Conservation (phyloP, 2,113 vertebrate species). For the Probosciger aterrimus region DNA sequence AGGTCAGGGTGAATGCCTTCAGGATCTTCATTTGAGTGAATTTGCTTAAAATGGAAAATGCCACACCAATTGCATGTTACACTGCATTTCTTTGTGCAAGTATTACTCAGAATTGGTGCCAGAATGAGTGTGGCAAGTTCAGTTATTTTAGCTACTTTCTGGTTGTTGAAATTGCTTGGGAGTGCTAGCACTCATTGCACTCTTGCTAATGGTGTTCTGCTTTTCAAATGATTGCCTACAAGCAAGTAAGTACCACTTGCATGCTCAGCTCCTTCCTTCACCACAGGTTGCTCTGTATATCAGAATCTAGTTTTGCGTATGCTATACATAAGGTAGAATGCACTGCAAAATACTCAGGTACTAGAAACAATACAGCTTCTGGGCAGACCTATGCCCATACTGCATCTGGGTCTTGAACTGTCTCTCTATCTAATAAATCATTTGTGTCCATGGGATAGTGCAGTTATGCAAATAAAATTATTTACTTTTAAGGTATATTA, state of each 20-base stretch:
- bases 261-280: not conserved
- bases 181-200: fast-evolving
- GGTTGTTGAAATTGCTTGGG: not conserved
- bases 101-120: not conserved
- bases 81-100: not conserved
- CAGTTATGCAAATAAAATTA: not conserved
- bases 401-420: not conserved
- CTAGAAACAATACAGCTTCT: not conserved
- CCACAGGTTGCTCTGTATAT: not conserved
- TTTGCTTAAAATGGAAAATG: not conserved
- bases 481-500: not conserved
- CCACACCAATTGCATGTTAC: not conserved
- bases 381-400: not conserved
- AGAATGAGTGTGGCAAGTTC: not conserved
- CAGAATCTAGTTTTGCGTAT: not conserved
- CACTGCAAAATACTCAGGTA: not conserved
- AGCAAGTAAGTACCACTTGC: not conserved
- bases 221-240: not conserved
- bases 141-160: not conserved
- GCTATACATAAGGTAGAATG: not conserved
- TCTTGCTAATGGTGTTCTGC: not conserved
- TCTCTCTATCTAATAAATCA: not conserved
- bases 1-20: not conserved
- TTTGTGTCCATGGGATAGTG: not conserved
- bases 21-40: not conserved